Base-by-base conservation (phyloP, 1,140 invertebrate genomes). In the Macrosteles quadrilineatus region DNA sequence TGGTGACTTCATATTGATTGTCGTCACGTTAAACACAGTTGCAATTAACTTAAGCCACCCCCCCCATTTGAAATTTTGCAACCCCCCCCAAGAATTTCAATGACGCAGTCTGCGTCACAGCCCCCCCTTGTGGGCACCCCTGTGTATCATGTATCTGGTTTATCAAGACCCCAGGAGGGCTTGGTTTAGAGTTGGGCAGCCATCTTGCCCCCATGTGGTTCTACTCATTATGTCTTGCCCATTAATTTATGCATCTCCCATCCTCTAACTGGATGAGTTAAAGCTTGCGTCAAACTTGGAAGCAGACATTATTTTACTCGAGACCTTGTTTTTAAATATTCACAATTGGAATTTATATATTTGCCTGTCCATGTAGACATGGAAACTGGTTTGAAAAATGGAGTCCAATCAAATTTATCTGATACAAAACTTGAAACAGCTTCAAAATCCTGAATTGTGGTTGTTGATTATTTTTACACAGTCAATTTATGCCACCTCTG, bases 241-340 rank as follows among this genome's bases (percentile, higher is more conserved):
- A 59, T 59, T 59, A 59, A 59, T 59, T 59, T 59, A 59, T 59
- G 55, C 55, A 59, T 59, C 55, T 59, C 23, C 55, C 14, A 25
- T 14, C 21, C 55, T 59, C 21, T 50, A 3, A 50, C 14, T 50
- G 21, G 14, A 21, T 19, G 14, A 59, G 25, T 9, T 6, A 59
- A 4, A 11, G 21, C 25, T 30, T n/a, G 27, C 4, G 6, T 59
- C 55, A 59, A 59, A 59, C 27, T 6, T 30, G 27, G 55, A 59
- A 19, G 47, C 47, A 50, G n/a, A 19, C 21, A 19, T 50, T 50
- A 50, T 50, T 17, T 9, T 50, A 9, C 14, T 36, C 4, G 32
- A 50, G 47, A 11, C 47, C 6, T 6, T 21, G 4, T 50, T 50
- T 50, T 50, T 11, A 50, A 19, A 19, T 50, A 50, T 50, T 50